These are phyloP conservation scores for Pterocles orientalis DNA, from an alignment of 2,113 vertebrate species.

Conservation along the genomic window DNA sequence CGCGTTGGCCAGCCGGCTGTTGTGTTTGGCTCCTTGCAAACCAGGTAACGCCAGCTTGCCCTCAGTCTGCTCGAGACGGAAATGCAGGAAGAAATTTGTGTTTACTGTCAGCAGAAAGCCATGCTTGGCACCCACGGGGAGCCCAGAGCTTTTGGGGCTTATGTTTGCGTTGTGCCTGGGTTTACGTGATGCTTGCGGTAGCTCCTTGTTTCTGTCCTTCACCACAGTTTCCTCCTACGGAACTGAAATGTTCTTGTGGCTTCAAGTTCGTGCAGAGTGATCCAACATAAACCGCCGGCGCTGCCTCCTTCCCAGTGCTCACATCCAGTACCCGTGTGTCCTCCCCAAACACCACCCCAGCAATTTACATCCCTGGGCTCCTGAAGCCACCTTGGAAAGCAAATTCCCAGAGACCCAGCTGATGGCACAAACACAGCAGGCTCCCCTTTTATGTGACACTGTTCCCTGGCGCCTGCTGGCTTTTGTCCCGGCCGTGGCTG, in stretches of 20 bases:
- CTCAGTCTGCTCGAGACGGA: neutral
- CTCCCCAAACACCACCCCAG: neutral
- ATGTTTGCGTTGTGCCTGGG: neutral
- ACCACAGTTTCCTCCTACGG: neutral
- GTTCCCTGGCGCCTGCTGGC: neutral
- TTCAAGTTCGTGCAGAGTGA: neutral
- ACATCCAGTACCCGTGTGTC: accelerated
- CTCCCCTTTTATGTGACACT: accelerated
- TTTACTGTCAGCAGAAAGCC: slow-evolving; percentile 20
- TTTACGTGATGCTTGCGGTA: neutral
- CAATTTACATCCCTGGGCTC: neutral
- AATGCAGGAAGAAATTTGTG: neutral
- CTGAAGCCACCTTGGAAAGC: neutral
- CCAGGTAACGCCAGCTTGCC: neutral
- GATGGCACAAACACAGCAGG: neutral
- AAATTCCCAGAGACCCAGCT: neutral
- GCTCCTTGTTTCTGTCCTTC: neutral
- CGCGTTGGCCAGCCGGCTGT: accelerated
- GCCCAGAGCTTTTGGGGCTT: neutral
- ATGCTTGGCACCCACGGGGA: neutral
- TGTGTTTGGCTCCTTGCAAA: neutral
- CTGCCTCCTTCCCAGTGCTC: neutral
- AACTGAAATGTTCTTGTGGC: neutral
- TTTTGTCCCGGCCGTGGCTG: neutral
- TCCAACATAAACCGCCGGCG: neutral